A percentile compares a stretch with the other conserved stretches of the same genome.
These are phyloP conservation scores for Leucosticte australis DNA, from an alignment of 2,113 vertebrate species.

Conservation along the genomic window DNA sequence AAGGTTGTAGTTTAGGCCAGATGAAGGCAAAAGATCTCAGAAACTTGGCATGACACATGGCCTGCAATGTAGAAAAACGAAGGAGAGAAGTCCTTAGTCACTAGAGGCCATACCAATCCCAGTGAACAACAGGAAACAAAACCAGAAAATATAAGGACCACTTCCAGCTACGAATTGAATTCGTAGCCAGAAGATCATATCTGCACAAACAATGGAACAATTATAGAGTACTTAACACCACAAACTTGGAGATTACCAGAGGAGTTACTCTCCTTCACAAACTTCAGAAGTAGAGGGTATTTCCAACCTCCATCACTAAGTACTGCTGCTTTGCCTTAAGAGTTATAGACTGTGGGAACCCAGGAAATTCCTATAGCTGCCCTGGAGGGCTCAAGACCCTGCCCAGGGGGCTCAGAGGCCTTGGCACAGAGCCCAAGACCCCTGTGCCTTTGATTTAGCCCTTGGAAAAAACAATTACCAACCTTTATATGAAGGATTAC, in stretches of 20 bases:
- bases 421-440: too few relatives aligned
- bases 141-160: background rate
- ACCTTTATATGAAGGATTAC: too few relatives aligned
- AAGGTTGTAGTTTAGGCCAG: background rate
- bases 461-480: too few relatives aligned
- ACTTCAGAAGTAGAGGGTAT: background rate
- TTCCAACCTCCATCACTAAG: background rate
- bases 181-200: fast-evolving
- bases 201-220: background rate
- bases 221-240: background rate
- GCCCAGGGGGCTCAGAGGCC: too few relatives aligned
- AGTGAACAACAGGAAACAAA: background rate
- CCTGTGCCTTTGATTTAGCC: too few relatives aligned
- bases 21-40: background rate
- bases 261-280: background rate
- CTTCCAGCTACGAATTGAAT: background rate
- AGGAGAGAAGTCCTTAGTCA: background rate
- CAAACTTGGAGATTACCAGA: background rate
- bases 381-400: too few relatives aligned
- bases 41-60: background rate
- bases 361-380: too few relatives aligned
- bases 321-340: background rate
- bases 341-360: background rate
- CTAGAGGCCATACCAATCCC: background rate
- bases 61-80: background rate